Percentiles rank a stretch among this genome's conserved stretches.
Evolutionary conservation across 2,888 invertebrate species (phyloP).

Genomic region (Patella caerulea): DNA sequence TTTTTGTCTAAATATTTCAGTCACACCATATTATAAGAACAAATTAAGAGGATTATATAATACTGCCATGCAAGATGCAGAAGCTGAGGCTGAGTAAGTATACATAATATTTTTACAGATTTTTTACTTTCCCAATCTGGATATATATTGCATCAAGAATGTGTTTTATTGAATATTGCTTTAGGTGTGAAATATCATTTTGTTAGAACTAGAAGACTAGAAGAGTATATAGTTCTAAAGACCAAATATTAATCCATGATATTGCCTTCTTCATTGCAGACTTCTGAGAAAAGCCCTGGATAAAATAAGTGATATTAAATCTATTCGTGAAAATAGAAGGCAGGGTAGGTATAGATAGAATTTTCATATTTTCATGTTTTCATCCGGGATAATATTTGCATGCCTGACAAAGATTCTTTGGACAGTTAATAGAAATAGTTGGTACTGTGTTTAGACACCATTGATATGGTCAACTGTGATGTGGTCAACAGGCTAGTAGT

Average conservation of each 20-base stretch:
- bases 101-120: neutral
- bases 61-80: constrained; percentile 84
- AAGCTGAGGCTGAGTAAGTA: constrained; percentile 83
- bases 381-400: too few species aligned
- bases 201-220: too few species aligned
- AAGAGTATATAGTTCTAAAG: too few species aligned
- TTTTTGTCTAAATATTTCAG: constrained; percentile 42
- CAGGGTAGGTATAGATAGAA: constrained; percentile 45
- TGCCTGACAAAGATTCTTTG: neutral
- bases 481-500: neutral
- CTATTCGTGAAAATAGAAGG: constrained; percentile 88
- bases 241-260: too few species aligned
- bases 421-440: neutral
- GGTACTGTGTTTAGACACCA: neutral
- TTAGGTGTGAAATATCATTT: too few species aligned
- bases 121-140: neutral
- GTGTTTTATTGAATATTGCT: too few species aligned
- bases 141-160: too few species aligned
- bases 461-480: neutral
- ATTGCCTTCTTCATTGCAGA: constrained; percentile 45
- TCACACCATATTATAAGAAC: constrained; percentile 75
- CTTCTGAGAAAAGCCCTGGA: constrained; percentile 85
- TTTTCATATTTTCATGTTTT: neutral
- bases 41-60: constrained; percentile 87
- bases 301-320: constrained; percentile 90